phyloP scores from a whole-genome alignment of 2,888 invertebrate species.

The Synergus laeviventris region DNA sequence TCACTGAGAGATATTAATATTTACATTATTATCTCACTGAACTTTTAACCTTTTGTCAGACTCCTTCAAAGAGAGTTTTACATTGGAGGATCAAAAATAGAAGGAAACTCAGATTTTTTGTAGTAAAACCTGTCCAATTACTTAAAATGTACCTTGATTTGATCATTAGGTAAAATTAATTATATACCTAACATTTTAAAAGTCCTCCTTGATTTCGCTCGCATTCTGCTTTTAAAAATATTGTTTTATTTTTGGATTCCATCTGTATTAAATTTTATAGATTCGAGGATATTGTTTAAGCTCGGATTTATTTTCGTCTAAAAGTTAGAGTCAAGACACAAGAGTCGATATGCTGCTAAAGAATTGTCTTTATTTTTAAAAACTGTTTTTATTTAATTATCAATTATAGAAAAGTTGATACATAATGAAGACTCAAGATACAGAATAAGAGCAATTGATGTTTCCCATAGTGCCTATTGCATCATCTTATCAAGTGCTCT shows the following conservation, averaged over 20 bases:
- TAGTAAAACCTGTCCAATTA: too few relatives aligned
- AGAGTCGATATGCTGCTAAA: background rate
- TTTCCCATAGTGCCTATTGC: slow-evolving; percentile 15
- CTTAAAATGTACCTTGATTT: too few relatives aligned
- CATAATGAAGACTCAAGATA: background rate
- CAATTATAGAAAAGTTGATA: background rate
- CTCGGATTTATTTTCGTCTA: background rate
- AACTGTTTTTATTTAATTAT: background rate
- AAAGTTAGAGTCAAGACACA: background rate
- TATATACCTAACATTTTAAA: too few relatives aligned
- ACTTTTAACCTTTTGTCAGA: background rate
- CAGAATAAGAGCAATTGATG: background rate
- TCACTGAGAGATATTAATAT: background rate
- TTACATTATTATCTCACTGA: background rate
- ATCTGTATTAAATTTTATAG: background rate
- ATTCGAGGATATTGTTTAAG: background rate
- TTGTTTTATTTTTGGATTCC: background rate
- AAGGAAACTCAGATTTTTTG: too few relatives aligned
- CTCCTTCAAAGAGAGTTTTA: background rate
- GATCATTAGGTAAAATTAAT: too few relatives aligned
- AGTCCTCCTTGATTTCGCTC: background rate
- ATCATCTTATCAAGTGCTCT: slow-evolving; percentile 16
- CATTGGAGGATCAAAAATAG: background rate
- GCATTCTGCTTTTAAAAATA: background rate
- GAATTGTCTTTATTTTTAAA: background rate